A percentile compares a stretch with the other conserved stretches of the same genome.
Evolutionary conservation across 2,797 vertebrate genomes (phyloP).

Genomic region (Poecilia velifera): DNA sequence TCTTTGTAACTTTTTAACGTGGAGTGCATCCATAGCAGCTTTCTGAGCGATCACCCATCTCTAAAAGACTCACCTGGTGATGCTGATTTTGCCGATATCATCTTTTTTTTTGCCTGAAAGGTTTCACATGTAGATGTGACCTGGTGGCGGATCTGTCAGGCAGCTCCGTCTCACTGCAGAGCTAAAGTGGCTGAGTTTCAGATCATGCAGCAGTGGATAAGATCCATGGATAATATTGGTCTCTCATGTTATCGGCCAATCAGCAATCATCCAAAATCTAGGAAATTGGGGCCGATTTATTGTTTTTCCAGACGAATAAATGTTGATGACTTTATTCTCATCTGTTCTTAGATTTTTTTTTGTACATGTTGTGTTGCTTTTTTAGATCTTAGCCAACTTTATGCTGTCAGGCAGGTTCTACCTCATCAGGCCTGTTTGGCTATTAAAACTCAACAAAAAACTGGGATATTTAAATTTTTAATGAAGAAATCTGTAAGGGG

Average conservation of each 20-base stretch:
- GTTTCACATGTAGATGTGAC: neutral
- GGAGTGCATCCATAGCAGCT: neutral
- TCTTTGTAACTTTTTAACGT: neutral
- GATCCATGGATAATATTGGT: neutral
- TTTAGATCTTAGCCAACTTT: neutral
- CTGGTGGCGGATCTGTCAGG: too few relatives aligned
- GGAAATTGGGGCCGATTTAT: neutral
- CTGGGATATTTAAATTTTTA: neutral
- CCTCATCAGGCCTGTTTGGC: neutral
- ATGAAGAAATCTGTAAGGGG: conserved; percentile 4
- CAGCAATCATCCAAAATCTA: neutral
- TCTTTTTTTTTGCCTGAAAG: neutral
- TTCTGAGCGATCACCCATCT: neutral
- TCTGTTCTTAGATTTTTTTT: neutral
- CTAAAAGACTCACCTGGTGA: neutral
- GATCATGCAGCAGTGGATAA: neutral
- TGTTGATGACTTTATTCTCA: neutral
- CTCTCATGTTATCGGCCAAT: too few relatives aligned
- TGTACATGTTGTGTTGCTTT: neutral
- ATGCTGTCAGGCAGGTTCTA: neutral
- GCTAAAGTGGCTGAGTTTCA: neutral
- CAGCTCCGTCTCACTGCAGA: neutral
- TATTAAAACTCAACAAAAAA: neutral
- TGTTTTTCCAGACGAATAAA: neutral
- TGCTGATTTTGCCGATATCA: neutral